Conservation (phyloP, 2,113 vertebrate genomes). For the Platichthys stellatus region DNA sequence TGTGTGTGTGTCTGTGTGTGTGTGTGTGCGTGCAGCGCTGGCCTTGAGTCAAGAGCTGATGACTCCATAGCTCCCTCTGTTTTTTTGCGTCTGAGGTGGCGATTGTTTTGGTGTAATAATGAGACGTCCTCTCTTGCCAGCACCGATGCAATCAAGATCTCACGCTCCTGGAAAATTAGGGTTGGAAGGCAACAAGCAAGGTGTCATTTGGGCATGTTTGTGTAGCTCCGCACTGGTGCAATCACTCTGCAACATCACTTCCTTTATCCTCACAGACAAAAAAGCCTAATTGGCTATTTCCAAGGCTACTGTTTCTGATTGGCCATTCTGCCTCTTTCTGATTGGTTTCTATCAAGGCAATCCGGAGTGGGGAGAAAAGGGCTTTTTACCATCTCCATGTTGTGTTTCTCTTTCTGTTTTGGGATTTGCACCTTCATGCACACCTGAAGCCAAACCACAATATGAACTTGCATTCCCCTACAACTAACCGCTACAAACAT, state of each 20-base stretch:
- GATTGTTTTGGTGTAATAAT: conserved; percentile 78
- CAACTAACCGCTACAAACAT: too few species aligned
- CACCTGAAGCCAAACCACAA: conserved; percentile 3
- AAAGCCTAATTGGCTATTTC: conserved; percentile 78
- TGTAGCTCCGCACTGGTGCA: conserved; percentile 67
- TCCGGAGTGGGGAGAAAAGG: conserved; percentile 57
- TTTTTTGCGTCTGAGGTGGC: conserved; percentile 69
- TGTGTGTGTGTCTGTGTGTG: conserved; percentile 37
- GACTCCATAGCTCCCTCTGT: conserved; percentile 73
- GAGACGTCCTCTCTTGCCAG: conserved; percentile 63
- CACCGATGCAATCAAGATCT: conserved; percentile 74
- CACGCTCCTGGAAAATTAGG: conserved; percentile 70
- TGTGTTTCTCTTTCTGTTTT: conserved; percentile 37
- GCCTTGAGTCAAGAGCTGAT: conserved; percentile 68
- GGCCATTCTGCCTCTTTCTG: conserved; percentile 70
- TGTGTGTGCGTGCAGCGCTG: conserved; percentile 22
- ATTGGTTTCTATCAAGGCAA: conserved; percentile 67
- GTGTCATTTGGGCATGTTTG: conserved; percentile 75
- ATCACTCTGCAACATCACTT: conserved; percentile 78
- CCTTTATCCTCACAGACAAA: conserved; percentile 78
- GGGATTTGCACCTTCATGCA: conserved; percentile 17
- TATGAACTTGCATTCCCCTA: too few species aligned
- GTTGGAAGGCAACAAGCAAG: conserved; percentile 76
- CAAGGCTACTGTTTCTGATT: conserved; percentile 72
- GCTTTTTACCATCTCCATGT: conserved; percentile 50